A percentile compares a stretch with the other conserved stretches of the same genome.
Evolutionary conservation across 2,888 invertebrate genomes (phyloP).

Genomic region (Pachycephus smyrnensis): DNA sequence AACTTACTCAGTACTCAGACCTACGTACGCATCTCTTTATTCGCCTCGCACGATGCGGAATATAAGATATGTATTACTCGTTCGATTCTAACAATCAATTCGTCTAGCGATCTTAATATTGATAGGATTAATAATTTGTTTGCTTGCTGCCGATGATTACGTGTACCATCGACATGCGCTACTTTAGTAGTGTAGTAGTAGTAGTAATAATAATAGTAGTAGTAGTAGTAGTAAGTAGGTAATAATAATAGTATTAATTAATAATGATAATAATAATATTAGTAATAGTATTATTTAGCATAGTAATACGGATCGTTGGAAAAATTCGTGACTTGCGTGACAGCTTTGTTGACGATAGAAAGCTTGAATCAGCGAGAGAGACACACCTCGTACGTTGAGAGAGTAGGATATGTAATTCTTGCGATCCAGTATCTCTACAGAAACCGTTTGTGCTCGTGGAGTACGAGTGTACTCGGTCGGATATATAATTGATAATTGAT

Average conservation of each 20-base stretch:
- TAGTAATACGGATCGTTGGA: neutral
- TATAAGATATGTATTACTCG: slow-evolving; percentile 24
- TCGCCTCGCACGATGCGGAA: neutral
- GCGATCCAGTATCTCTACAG: neutral
- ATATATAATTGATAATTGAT: neutral
- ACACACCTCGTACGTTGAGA: neutral
- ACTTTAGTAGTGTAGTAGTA: neutral
- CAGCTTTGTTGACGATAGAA: neutral
- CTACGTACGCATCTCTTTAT: neutral
- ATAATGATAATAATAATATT: neutral
- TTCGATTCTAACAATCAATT: slow-evolving; percentile 31
- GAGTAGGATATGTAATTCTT: neutral
- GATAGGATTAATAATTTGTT: slow-evolving; percentile 28
- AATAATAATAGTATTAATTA: slow-evolving; percentile 7
- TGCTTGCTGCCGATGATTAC: neutral
- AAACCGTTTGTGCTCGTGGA: neutral
- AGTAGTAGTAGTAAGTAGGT: slow-evolving; percentile 2
- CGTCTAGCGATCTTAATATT: slow-evolving; percentile 30
- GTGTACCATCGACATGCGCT: neutral
- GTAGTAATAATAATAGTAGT: neutral
- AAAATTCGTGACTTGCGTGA: neutral
- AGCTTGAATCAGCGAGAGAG: slow-evolving; percentile 33
- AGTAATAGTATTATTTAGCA: neutral
- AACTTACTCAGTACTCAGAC: neutral
- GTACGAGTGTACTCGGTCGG: neutral